Percentiles rank a stretch among this genome's conserved stretches.
These are phyloP conservation scores for Lophotriccus pileatus DNA, from an alignment of 2,797 vertebrate species.

Conservation along the genomic window DNA sequence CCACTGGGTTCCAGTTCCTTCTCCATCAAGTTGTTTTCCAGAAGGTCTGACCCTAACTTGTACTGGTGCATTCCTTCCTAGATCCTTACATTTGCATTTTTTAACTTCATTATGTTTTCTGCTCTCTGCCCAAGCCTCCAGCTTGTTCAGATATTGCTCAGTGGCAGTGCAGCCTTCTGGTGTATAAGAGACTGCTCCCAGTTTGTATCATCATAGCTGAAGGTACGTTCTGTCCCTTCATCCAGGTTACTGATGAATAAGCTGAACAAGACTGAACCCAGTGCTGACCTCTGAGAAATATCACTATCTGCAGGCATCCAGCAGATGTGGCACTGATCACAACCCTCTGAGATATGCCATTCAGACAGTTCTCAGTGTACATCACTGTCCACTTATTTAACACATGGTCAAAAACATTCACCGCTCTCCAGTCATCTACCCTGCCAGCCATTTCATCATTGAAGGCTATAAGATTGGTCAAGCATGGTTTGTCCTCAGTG, in stretches of 20 bases:
- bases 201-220: background rate
- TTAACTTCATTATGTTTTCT: background rate
- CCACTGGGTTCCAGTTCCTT: background rate
- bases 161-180: background rate
- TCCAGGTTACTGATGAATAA: background rate
- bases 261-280: background rate
- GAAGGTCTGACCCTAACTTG: background rate
- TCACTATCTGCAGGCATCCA: background rate
- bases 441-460: background rate
- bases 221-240: background rate
- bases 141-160: background rate
- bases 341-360: background rate
- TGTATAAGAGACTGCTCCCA: background rate
- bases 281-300: background rate
- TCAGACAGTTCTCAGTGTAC: background rate
- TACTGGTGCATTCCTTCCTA: background rate
- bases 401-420: background rate
- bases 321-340: background rate
- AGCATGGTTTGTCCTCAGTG: background rate
- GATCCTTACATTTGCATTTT: background rate
- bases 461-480: background rate
- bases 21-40: background rate
- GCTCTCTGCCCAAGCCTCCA: background rate
- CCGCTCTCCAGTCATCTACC: background rate
- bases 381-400: background rate